A percentile compares a stretch with the other conserved stretches of the same genome.
Conservation (phyloP, 2,888 invertebrate genomes). For the Clanis bilineata region DNA sequence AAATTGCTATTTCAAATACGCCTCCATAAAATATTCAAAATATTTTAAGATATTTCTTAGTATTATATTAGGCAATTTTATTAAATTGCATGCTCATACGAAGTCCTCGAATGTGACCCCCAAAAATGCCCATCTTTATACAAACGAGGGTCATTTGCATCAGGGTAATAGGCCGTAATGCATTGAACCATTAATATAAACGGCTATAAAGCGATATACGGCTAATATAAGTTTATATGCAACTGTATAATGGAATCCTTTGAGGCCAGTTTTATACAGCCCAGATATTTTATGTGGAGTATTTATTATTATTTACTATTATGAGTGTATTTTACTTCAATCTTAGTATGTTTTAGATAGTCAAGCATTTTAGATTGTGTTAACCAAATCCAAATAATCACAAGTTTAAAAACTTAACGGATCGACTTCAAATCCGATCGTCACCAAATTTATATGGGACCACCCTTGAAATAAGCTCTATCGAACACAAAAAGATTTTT, state of each 20-base stretch:
- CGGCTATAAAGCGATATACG: constrained; percentile 14
- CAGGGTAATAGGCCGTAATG: background rate
- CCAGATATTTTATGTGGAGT: constrained; percentile 24
- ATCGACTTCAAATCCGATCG: no score
- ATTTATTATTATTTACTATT: constrained; percentile 29
- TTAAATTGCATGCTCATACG: background rate
- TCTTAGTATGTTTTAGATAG: constrained; percentile 3
- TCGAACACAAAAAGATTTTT: no score
- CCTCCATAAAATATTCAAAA: background rate
- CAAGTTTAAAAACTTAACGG: no score
- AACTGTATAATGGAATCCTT: constrained; percentile 31
- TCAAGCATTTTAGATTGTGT: background rate
- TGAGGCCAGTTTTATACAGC: constrained; percentile 34
- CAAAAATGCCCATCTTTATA: background rate
- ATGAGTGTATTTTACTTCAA: constrained; percentile 23
- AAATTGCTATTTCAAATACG: no score
- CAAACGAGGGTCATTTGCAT: background rate
- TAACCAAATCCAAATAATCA: no score
- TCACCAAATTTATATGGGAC: no score
- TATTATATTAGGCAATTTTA: no score
- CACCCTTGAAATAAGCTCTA: no score
- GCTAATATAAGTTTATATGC: constrained; percentile 29
- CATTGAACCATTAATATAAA: constrained; percentile 5
- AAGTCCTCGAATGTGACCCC: background rate
- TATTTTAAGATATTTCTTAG: no score